Evolutionary conservation across 2,888 invertebrate species (phyloP).

Genomic region (Emesis castigata): DNA sequence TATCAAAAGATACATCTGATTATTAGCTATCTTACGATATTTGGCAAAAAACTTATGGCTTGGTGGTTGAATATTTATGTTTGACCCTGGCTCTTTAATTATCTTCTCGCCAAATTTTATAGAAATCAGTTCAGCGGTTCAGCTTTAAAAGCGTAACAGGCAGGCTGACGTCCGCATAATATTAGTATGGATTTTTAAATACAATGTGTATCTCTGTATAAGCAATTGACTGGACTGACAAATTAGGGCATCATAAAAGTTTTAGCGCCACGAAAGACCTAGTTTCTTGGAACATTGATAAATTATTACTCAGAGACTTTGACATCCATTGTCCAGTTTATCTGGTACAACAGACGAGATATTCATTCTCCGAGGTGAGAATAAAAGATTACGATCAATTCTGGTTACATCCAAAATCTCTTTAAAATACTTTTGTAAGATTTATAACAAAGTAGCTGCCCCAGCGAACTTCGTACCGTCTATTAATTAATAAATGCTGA

Average conservation of each 20-base stretch:
- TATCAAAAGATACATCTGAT: too few relatives aligned
- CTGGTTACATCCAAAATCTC: background rate
- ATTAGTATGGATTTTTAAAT: background rate
- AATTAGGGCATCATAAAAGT: constrained; percentile 4
- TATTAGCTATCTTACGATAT: too few relatives aligned
- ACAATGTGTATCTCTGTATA: background rate
- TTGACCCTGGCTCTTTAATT: too few relatives aligned
- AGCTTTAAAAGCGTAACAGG: too few relatives aligned
- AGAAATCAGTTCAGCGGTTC: too few relatives aligned
- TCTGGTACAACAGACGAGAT: background rate
- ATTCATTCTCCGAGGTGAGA: background rate
- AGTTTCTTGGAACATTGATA: constrained; percentile 1
- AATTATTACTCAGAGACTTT: constrained; percentile 1
- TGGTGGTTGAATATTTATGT: too few relatives aligned
- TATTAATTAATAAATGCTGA: too few relatives aligned
- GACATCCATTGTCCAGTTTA: constrained; percentile 4
- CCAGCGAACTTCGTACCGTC: too few relatives aligned
- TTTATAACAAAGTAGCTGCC: background rate
- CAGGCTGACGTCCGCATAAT: too few relatives aligned
- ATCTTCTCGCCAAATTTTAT: too few relatives aligned
- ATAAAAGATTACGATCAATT: background rate
- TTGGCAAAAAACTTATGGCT: too few relatives aligned
- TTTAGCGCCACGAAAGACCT: background rate
- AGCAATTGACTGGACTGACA: background rate
- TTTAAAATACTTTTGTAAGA: background rate